Evolutionary conservation across 2,888 invertebrate genomes (phyloP), one percentile per base, ranked within the genome.

Genomic region (Campaea margaritaria): DNA sequence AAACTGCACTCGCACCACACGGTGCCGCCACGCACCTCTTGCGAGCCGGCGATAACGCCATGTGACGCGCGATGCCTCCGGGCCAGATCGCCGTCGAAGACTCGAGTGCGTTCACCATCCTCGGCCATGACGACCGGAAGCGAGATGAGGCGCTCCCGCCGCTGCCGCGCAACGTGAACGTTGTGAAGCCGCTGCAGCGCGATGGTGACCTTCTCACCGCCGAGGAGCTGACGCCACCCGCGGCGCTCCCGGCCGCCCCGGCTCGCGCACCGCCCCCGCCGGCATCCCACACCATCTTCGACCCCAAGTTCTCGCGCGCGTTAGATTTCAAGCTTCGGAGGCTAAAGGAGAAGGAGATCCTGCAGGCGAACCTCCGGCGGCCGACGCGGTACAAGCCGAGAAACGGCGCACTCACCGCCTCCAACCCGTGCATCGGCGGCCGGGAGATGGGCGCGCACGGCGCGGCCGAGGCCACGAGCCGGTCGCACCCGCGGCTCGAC

Each of bases 261-360:
- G 44, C 64, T 41, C 59, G 59, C 46, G 44, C 63, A 41, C 45
- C 62, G 62, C 69, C 60, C 41, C 45, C 62, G 61, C 68, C 62
- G 2, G 41, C 14, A 2, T 65, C 64, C 46, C 46, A 60, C 63
- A 80, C 86, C 28, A 83, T 87, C 47, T 78, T 90, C 60, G 90
- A 91, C 64, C 87, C 90, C 15, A 93, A 94, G 71, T 96, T 96
- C 82, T 95, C 95, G 62, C 94, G 95, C 72, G 95, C 95, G 54
- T 91, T 96, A 61, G 96, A 96, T 80, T 94, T 94, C 42, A 96
- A 96, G 81, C 86, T 96, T 59, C 93, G 94, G 36, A 94, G 94
- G 58, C 91, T 96, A 50, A 95, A 96, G 81, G 94, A 94, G 62
- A 94, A 94, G 68, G 94, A 94, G 71, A 78, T 85, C 16, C 71